Base-by-base conservation (phyloP, 2,113 vertebrate species). In the Myrmophylax atrothorax region DNA sequence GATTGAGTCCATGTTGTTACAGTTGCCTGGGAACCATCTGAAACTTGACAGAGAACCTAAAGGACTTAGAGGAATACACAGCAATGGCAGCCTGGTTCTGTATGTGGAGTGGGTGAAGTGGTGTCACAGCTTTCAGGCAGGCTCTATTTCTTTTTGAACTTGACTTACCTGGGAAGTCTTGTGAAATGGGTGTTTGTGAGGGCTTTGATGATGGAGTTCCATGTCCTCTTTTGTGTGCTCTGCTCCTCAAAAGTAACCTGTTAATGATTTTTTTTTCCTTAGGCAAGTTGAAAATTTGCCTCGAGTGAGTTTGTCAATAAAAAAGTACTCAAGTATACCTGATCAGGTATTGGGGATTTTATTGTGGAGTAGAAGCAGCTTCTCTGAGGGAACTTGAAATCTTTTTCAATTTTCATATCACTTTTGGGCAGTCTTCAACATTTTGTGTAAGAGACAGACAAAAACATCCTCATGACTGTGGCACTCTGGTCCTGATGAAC, bases 21-120 rank as follows among this genome's bases (percentile, higher is more conserved):
- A 83, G 95, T 97, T 98, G 96, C 96, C 79, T 97, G 95, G 96
- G 95, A 98, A 97, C 96, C n/a, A n/a, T 91, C 67, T 94, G 87
- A 90, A 94, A 94, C 86, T 96, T 97, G 93, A 96, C 74, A 96
- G 84, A 92, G 90, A 96, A 84, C 42, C n/a, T 94, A 46, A 91
- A 90, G 84, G 70, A 88, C 76, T 93, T 58, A 8, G 91, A 94
- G 94, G 74, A 97, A 75, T 95, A 68, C 93, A 56, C 93, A 95
- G 90, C 95, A 90, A 84, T 84, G 74, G 94, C 97, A 96, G 58
- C 49, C 96, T 93, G 70, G 35, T 96, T 96, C 94, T 67, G 79
- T 29, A 50, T 83, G 85, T 58, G 67, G 80, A 81, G 78, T 77
- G 80, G 92, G 84, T 96, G 86, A 94, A 92, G 80, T 93, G 64